Base-by-base conservation (phyloP, 2,888 invertebrate species). In the Nomada lathburiana region DNA sequence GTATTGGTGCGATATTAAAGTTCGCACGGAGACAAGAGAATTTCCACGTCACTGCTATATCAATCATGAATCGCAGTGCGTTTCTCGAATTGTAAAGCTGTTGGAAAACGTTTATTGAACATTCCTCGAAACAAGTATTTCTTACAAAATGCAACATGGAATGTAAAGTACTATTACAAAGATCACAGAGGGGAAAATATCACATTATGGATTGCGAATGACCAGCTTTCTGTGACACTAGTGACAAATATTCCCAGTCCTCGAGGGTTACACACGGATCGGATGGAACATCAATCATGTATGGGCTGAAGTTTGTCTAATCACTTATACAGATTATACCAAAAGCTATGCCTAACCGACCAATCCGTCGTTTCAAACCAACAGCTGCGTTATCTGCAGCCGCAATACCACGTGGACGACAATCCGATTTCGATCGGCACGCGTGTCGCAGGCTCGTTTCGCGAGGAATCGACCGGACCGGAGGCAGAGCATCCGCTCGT, bases 401-500 rank as follows among this genome's bases (percentile, higher is more conserved):
- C 20, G 70, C 53, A 10, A 50, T 47, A 59, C 26, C 69, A 69
- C 26, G 69, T 60, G 60, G 26, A 16, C 59, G 13, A 70, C 20
- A 60, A 50, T 0, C 20, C 18, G 72, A 16, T 64, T 57, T 47
- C 47, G 36, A 62, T n/a, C n/a, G 18, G 62, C 50, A 36, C 70
- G 71, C 74, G 74, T 50, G 29, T 42, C 53, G 65, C 42, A 2
- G 75, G 52, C 26, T 63, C 70, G 62, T 73, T 75, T 57, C 57
- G 36, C 50, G 59, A 52, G 69, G 47, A 73, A 75, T 74, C 65
- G 69, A 20, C 29, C 36, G 7, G 29, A 4, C 29, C 67, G 53
- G 13, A 26, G 71, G 62, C 65, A 75, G 16, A 76, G 50, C 71
- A 74, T 71, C 47, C 72, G 80, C 79, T 86, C 73, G 80, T 18